Base-by-base conservation (phyloP, 1,140 invertebrate species). In the Drosophila lowei region DNA sequence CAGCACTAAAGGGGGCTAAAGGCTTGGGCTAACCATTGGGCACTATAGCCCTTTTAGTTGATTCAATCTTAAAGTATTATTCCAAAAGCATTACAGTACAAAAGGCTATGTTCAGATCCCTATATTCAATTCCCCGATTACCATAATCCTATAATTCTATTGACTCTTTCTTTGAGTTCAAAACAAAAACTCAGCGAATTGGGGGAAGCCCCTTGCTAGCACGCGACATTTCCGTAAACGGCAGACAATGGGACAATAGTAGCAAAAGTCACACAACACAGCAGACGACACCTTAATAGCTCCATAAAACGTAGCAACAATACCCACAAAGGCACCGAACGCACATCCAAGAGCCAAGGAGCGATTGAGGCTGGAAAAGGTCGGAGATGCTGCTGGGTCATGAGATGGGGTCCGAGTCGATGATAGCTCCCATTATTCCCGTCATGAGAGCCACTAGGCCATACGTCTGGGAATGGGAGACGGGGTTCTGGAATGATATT, bases 381-480 rank as follows among this genome's bases (percentile, higher is more conserved):
- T 58, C 42, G 28, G 46, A 70, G 60, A 55, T 67, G 65, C 62
- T 68, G 62, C 23, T 68, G 62, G 16, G 15, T 30, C 70, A 78
- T 78, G 73, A 58, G 67, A 68, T 62, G 53, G 49, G 65, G 64
- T 38, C 64, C 28, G 13, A 47, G 41, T 30, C 81, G 62, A 78
- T 77, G 77, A 85, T 78, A 67, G 72, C 67, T 65, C 73, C 65
- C 74, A 75, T 86, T 88, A 86, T 88, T 81, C 75, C 71, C 78
- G 83, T 66, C 81, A 83, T 53, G 81, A 71, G 81, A 70, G 67
- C 81, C 73, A 72, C 78, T 75, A 58, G 48, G 5, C 34, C 60
- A 57, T 53, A 41, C 15, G 52, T 34, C 18, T 16, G 42, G 18
- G 23, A 50, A 7, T n/a, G 46, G 52, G 44, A 41, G 55, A 15